phyloP scores from a whole-genome alignment of 2,888 invertebrate genomes.

The Tipula helvola region DNA sequence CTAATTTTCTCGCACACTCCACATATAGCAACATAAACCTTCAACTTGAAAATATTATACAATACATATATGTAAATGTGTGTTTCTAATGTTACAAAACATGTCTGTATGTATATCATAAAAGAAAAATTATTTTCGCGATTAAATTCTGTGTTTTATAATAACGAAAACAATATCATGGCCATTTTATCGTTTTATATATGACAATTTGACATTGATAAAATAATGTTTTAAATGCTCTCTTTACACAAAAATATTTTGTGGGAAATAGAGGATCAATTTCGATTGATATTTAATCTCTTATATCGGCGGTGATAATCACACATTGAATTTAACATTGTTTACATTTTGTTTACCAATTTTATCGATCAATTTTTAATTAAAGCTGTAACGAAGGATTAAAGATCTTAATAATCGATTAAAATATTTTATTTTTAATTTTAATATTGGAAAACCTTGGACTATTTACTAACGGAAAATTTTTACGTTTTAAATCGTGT shows the following conservation, averaged over 20 bases:
- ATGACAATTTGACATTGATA: neutral
- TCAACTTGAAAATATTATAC: neutral
- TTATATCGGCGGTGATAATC: neutral
- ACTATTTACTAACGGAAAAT: no score
- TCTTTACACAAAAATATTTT: neutral
- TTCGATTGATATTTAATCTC: neutral
- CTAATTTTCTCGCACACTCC: neutral
- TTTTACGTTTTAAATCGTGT: no score
- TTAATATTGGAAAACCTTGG: no score
- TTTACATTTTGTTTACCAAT: neutral
- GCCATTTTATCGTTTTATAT: neutral
- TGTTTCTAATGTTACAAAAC: neutral
- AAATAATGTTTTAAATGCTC: neutral
- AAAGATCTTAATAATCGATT: neutral
- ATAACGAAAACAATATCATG: neutral
- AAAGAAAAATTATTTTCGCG: neutral
- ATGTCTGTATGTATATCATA: neutral
- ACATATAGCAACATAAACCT: neutral
- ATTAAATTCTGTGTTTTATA: neutral
- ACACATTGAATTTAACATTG: neutral
- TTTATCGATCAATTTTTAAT: neutral
- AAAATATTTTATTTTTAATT: no score
- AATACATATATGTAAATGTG: no score
- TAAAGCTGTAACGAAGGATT: neutral
- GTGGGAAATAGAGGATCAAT: neutral